Conservation (phyloP, 1,140 invertebrate genomes). For the Drosophila repletoides region DNA sequence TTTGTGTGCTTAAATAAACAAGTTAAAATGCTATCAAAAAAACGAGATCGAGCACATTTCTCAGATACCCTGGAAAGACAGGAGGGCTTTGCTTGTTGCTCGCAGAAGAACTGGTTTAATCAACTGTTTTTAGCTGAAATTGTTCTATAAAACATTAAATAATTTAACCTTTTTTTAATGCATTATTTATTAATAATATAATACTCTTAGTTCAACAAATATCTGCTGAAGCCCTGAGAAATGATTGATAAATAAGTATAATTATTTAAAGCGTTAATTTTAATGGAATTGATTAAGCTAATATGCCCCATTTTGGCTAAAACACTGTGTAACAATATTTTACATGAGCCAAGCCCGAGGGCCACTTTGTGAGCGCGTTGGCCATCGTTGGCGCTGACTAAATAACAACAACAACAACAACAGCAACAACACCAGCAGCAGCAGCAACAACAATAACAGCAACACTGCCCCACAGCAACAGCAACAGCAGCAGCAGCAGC, state of each 20-base stretch:
- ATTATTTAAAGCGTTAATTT: too few relatives aligned
- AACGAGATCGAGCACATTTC: too few relatives aligned
- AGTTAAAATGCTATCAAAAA: neutral
- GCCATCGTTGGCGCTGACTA: conserved; percentile 67
- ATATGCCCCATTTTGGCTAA: conserved; percentile 32
- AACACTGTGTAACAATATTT: conserved; percentile 69
- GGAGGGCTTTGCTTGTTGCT: neutral
- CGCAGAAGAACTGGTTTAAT: neutral
- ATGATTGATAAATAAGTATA: too few relatives aligned
- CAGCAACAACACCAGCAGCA: conserved; percentile 1
- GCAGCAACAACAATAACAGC: neutral
- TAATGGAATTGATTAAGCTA: too few relatives aligned
- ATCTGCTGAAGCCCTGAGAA: too few relatives aligned
- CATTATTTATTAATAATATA: too few relatives aligned
- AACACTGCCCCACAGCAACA: too few relatives aligned
- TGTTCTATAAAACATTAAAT: too few relatives aligned
- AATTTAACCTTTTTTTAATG: too few relatives aligned
- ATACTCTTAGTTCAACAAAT: too few relatives aligned
- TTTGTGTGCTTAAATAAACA: conserved; percentile 23
- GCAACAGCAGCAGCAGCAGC: conserved; percentile 11
- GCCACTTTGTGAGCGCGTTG: conserved; percentile 42
- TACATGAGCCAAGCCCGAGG: conserved; percentile 56
- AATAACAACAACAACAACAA: conserved; percentile 43
- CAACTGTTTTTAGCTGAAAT: too few relatives aligned
- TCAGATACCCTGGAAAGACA: conserved; percentile 1